phyloP scores from a whole-genome alignment of 23 tunicate species.

The Aplidium turbinatum region DNA sequence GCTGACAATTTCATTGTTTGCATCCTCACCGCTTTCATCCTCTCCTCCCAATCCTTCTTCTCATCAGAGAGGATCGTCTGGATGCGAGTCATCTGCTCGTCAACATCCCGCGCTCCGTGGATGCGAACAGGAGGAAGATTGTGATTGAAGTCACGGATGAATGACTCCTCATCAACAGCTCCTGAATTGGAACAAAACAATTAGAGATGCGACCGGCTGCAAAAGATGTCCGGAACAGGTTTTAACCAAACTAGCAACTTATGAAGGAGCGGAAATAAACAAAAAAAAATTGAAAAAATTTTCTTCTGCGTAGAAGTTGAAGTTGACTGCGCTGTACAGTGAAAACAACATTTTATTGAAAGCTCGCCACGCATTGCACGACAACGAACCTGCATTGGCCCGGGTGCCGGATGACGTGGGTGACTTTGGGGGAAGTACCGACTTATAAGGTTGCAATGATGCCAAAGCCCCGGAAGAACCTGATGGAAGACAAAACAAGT shows the following conservation, averaged over 20 bases:
- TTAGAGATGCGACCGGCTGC: too few relatives aligned
- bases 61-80: slow-evolving; percentile 61
- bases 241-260: too few relatives aligned
- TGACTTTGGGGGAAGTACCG: background rate
- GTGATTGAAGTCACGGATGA: slow-evolving; percentile 43
- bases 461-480: background rate
- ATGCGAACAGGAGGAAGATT: slow-evolving; percentile 72
- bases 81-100: slow-evolving; percentile 59
- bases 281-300: too few relatives aligned
- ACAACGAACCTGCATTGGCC: background rate
- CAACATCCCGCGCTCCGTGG: slow-evolving; percentile 56
- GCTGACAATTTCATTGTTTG: too few relatives aligned
- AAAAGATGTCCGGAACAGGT: too few relatives aligned
- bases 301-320: too few relatives aligned
- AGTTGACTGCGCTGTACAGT: too few relatives aligned
- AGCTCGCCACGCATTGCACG: too few relatives aligned
- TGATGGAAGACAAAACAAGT: background rate
- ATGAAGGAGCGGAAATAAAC: too few relatives aligned
- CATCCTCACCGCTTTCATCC: slow-evolving; percentile 86
- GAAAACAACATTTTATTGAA: too few relatives aligned
- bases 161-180: slow-evolving; percentile 83
- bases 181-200: too few relatives aligned
- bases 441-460: background rate
- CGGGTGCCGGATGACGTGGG: background rate
- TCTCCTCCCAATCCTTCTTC: slow-evolving; percentile 86